phyloP scores from a whole-genome alignment of 2,888 invertebrate genomes.

The Drosophila pullipes region DNA sequence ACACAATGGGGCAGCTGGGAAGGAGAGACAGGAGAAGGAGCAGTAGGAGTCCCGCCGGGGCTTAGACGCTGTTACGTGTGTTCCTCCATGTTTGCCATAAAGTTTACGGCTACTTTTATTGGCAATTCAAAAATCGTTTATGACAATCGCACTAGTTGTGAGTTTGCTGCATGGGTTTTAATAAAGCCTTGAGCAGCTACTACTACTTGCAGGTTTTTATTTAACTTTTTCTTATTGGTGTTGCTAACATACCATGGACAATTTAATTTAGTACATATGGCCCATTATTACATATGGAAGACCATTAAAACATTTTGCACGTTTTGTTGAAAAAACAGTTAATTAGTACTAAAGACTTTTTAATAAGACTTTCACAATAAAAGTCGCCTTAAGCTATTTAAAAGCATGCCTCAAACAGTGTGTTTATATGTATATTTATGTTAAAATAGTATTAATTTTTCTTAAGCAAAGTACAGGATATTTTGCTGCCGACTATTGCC shows the following conservation, averaged over 20 bases:
- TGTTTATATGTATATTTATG: neutral
- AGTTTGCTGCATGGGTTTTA: conserved; percentile 53
- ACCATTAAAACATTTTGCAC: neutral
- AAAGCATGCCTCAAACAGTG: neutral
- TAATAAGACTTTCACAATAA: neutral
- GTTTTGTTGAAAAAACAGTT: neutral
- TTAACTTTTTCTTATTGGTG: conserved; percentile 14
- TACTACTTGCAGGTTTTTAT: conserved; percentile 3
- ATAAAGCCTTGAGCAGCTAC: conserved; percentile 52
- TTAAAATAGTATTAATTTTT: neutral
- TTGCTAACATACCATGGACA: neutral
- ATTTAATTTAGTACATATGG: neutral
- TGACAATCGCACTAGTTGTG: conserved; percentile 71
- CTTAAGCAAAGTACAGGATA: conserved; percentile 8
- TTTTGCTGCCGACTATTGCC: neutral
- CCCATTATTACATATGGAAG: neutral
- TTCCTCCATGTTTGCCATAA: conserved; percentile 58
- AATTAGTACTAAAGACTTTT: neutral
- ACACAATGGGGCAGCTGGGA: conserved; percentile 37
- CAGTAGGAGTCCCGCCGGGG: conserved; percentile 6
- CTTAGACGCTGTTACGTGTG: conserved; percentile 38
- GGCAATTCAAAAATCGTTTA: conserved; percentile 83
- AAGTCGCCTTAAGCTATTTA: neutral
- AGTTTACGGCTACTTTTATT: conserved; percentile 73
- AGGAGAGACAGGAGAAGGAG: neutral